Evolutionary conservation across 2,113 vertebrate genomes (phyloP).

Genomic region (Corythoichthys haematopterus): DNA sequence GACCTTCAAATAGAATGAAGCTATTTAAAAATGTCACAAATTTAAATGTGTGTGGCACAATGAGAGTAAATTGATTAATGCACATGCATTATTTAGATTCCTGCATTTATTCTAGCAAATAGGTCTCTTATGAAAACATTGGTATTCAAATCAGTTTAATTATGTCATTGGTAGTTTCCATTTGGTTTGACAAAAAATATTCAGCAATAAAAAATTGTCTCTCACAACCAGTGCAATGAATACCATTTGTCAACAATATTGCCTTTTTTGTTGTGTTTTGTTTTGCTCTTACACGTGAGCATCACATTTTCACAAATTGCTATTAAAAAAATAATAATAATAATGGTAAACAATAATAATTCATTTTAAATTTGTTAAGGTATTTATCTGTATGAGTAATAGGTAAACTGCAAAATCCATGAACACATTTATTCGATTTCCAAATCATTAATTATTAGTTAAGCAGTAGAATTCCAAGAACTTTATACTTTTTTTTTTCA

Average conservation of each 20-base stretch:
- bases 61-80: neutral
- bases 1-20: constrained; percentile 13
- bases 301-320: neutral
- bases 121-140: neutral
- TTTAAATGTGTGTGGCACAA: neutral
- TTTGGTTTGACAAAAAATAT: neutral
- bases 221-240: neutral
- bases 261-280: neutral
- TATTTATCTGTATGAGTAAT: neutral
- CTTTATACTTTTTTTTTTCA: neutral
- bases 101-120: neutral
- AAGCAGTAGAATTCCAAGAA: neutral
- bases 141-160: neutral
- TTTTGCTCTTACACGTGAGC: neutral
- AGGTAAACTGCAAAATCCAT: neutral
- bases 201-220: neutral
- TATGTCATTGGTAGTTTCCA: neutral
- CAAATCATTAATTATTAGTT: neutral
- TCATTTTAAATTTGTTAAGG: neutral
- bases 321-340: neutral
- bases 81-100: neutral
- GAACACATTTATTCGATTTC: neutral
- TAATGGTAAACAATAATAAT: neutral
- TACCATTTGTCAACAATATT: neutral
- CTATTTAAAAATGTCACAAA: neutral